phyloP scores from a whole-genome alignment of 2,113 vertebrate species.

The Rattus norvegicus region DNA sequence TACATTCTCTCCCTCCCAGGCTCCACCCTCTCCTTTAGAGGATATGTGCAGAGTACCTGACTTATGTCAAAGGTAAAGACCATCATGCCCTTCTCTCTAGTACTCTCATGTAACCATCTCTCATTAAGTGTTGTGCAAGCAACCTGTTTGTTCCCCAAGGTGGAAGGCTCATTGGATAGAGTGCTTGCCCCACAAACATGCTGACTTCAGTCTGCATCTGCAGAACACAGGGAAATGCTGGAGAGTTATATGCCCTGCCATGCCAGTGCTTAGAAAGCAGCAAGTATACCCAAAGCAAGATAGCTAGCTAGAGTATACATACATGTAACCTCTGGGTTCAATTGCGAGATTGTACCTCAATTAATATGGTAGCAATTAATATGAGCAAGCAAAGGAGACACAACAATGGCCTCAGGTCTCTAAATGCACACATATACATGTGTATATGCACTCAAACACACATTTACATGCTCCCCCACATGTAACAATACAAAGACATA shows the following conservation, averaged over 20 bases:
- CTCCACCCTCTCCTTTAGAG: background rate
- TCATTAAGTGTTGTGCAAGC: background rate
- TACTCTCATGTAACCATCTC: background rate
- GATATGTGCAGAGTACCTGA: background rate
- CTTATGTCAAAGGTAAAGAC: background rate
- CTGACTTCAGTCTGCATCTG: background rate
- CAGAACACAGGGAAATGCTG: background rate
- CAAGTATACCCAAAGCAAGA: background rate
- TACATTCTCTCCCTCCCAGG: background rate
- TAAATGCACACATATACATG: background rate
- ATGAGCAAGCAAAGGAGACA: background rate
- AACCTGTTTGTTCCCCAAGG: too few species aligned
- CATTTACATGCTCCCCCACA: too few species aligned
- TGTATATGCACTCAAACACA: background rate
- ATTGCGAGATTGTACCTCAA: too few species aligned
- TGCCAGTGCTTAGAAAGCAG: background rate
- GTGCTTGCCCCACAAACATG: background rate
- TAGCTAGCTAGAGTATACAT: background rate
- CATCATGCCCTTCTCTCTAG: too few species aligned
- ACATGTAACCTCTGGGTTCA: background rate
- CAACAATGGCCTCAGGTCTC: background rate
- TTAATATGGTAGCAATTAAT: background rate
- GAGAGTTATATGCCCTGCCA: background rate
- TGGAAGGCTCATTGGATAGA: background rate
- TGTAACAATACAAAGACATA: background rate